phyloP scores from a whole-genome alignment of 30 jellyfish, hydroid and myxozoan species.

The Morbakka virulenta region DNA sequence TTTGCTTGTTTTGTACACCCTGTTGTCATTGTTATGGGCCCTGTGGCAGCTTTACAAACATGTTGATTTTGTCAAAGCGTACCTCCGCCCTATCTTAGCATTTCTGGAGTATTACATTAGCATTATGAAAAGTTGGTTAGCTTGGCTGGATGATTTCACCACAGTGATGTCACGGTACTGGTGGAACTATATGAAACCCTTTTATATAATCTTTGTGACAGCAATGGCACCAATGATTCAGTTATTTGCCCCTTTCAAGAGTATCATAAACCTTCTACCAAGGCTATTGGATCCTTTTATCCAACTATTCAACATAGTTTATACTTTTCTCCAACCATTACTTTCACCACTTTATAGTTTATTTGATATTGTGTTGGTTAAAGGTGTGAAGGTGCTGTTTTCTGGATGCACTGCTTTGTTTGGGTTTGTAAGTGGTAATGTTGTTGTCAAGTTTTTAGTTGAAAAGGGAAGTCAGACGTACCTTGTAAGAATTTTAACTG shows the following conservation, averaged over 20 bases:
- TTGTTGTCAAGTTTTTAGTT: slow-evolving; percentile 5
- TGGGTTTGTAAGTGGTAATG: background rate
- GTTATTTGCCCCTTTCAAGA: slow-evolving; percentile 78
- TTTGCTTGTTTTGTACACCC: slow-evolving; percentile 61
- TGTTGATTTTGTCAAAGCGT: slow-evolving; percentile 82
- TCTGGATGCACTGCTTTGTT: background rate
- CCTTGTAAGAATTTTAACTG: slow-evolving; percentile 55
- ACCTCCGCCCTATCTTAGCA: slow-evolving; percentile 63
- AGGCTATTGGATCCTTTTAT: slow-evolving; percentile 71
- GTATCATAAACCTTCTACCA: slow-evolving; percentile 61
- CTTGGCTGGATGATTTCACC: slow-evolving; percentile 73
- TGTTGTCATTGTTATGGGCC: slow-evolving; percentile 91
- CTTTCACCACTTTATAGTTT: slow-evolving; percentile 40
- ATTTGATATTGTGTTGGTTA: slow-evolving; percentile 10
- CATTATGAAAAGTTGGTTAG: slow-evolving; percentile 70
- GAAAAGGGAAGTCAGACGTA: slow-evolving; percentile 43
- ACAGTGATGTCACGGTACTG: slow-evolving; percentile 64
- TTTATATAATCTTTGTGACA: slow-evolving; percentile 62
- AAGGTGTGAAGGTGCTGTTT: background rate
- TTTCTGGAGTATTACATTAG: slow-evolving; percentile 72
- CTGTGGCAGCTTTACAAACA: slow-evolving; percentile 96
- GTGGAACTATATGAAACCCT: slow-evolving; percentile 96
- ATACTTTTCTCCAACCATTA: slow-evolving; percentile 62
- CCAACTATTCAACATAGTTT: slow-evolving; percentile 45
- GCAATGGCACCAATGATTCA: slow-evolving; percentile 56